Evolutionary conservation across 2,113 vertebrate genomes (phyloP).

Genomic region (Apteryx mantelli): DNA sequence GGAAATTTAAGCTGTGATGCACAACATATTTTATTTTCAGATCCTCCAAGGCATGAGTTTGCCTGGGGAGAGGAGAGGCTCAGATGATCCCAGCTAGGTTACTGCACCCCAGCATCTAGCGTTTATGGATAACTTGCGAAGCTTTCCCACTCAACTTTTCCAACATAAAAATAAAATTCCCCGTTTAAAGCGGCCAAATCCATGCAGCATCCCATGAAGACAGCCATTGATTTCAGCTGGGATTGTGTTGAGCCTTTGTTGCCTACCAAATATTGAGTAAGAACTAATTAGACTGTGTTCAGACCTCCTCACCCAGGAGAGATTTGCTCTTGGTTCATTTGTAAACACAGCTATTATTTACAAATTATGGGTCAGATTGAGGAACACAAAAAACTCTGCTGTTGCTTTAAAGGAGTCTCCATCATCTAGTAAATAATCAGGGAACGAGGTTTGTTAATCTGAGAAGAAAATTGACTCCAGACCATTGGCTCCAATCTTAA

Average conservation of each 20-base stretch:
- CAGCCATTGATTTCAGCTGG: background rate
- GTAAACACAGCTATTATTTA: constrained; percentile 41
- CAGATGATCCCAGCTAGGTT: background rate
- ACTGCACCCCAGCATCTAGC: rapidly evolving
- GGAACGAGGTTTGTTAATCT: background rate
- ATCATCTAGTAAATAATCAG: background rate
- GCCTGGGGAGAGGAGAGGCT: background rate
- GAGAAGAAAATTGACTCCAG: background rate
- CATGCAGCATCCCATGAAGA: background rate
- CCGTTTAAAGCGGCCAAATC: background rate
- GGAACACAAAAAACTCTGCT: background rate
- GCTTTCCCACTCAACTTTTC: background rate
- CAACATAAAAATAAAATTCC: background rate
- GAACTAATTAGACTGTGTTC: background rate
- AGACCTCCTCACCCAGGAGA: background rate
- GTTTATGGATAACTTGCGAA: background rate
- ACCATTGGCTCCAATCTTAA: background rate
- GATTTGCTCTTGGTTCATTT: background rate
- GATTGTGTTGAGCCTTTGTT: background rate
- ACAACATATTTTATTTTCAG: background rate
- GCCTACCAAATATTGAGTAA: background rate
- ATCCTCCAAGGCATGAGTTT: rapidly evolving
- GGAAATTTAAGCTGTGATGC: background rate
- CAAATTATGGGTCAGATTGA: background rate
- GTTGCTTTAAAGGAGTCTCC: background rate